Conservation (phyloP, 2,113 vertebrate genomes). For the Anoplopoma fimbria region DNA sequence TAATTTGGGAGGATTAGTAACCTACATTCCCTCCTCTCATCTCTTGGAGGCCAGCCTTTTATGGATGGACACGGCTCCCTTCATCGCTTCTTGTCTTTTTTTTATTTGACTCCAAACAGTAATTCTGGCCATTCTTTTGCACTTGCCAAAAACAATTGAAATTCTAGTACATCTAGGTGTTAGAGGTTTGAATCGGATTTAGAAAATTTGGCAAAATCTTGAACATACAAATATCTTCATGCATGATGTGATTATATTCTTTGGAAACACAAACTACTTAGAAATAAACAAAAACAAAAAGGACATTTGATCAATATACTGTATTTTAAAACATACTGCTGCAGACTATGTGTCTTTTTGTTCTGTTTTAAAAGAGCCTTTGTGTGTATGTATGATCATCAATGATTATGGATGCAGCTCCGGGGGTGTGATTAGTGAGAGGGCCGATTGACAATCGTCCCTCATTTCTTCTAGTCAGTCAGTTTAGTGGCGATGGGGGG, state of each 20-base stretch:
- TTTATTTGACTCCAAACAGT: not conserved
- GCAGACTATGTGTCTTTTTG: not conserved
- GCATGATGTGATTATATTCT: not conserved
- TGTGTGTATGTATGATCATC: conserved; percentile 8
- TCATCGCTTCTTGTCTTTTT: conserved; percentile 13
- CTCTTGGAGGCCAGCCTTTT: conserved; percentile 49
- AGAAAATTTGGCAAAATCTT: not conserved
- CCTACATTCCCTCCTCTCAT: conserved; percentile 56
- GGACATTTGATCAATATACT: not conserved
- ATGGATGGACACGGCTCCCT: conserved; percentile 54
- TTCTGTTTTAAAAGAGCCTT: not conserved
- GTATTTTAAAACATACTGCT: not conserved
- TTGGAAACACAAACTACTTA: not conserved
- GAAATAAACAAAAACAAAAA: not conserved
- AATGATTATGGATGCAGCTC: not conserved
- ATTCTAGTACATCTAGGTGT: not conserved
- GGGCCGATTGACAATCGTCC: conserved; percentile 25
- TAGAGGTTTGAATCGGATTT: not conserved
- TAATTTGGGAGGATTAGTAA: conserved; percentile 73
- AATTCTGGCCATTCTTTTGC: not conserved
- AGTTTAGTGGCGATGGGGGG: conserved; percentile 5
- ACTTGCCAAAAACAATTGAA: not conserved
- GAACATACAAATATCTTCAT: not conserved
- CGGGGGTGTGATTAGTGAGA: conserved; percentile 16
- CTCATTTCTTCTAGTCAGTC: conserved; percentile 27